Conservation (phyloP, 1,140 invertebrate genomes). For the Zaprionus vittiger region DNA sequence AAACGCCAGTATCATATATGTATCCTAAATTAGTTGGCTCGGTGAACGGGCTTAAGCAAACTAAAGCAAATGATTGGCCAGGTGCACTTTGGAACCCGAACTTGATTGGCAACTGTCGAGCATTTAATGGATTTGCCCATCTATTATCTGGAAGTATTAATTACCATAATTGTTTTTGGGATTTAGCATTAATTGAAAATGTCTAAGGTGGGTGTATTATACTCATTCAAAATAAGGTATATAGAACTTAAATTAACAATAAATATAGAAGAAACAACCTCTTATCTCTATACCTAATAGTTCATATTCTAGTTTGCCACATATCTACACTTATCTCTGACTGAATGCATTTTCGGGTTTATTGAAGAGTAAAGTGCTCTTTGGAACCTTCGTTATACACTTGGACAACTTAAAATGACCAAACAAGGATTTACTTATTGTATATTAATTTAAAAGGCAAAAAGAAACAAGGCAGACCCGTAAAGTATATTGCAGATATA, state of each 20-base stretch:
- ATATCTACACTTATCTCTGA: no score
- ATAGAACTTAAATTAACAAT: not conserved
- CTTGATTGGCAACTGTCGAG: not conserved
- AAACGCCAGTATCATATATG: not conserved
- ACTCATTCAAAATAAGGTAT: not conserved
- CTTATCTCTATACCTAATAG: no score
- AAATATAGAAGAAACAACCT: no score
- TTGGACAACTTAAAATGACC: no score
- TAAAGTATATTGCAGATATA: no score
- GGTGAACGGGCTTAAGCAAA: not conserved
- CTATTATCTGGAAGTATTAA: not conserved
- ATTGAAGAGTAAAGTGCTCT: no score
- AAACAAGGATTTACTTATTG: no score
- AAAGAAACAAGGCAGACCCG: no score
- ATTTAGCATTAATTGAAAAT: not conserved
- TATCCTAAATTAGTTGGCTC: not conserved
- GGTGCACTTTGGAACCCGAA: not conserved
- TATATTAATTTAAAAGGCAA: no score
- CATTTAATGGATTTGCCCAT: not conserved
- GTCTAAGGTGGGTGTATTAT: not conserved
- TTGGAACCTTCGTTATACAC: no score
- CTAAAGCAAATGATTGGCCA: not conserved
- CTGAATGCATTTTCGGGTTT: no score
- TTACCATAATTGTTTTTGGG: not conserved
- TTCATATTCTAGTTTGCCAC: no score